Evolutionary conservation across 2,113 vertebrate genomes (phyloP), one percentile per base, ranked within the genome.

Genomic region (Festucalex cinctus): DNA sequence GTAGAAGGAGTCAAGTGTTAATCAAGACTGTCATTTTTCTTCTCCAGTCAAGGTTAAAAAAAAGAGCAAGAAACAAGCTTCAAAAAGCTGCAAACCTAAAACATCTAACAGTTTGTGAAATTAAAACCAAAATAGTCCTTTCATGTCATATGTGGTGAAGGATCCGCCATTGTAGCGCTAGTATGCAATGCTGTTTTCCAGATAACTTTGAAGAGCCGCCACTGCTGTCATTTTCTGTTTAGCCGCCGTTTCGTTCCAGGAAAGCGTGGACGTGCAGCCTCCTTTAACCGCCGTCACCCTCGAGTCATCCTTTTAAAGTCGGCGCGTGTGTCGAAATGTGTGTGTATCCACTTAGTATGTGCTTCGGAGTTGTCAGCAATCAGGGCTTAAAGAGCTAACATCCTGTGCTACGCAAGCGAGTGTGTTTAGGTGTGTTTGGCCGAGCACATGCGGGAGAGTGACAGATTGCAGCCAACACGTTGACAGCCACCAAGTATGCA

Each of bases 401-500:
- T 54, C 56, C 36, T 0, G 22, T 1, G 63, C 51, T 26, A 61
- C 66, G 37, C 63, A 28, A 66, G 54, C 49, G 22, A 49, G 49
- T 63, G 71, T 59, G 61, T 66, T 46, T 59, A 36, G 59, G 61
- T 64, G 63, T 63, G 64, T 39, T 59, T 62, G 16, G 41, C 43
- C 59, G 53, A 43, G 69, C 66, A 24, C 53, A n/a, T 3, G 26
- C 17, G 32, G 9, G 19, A 78, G 83, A 83, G 37, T 76, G 82
- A 86, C 74, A 81, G 79, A 83, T 77, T 77, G 82, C 69, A 78
- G 77, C 77, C 79, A 83, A 73, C 72, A 20, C 75, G 75, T 83
- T 81, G 84, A 88, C 84, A 84, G 79, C 67, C 48, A 69, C 73
- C 73, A 87, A 87, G 64, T 71, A 76, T 81, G 81, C 79, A 78